These are phyloP conservation scores for Heliangelus exortis DNA, from an alignment of 2,797 vertebrate species.

Conservation along the genomic window DNA sequence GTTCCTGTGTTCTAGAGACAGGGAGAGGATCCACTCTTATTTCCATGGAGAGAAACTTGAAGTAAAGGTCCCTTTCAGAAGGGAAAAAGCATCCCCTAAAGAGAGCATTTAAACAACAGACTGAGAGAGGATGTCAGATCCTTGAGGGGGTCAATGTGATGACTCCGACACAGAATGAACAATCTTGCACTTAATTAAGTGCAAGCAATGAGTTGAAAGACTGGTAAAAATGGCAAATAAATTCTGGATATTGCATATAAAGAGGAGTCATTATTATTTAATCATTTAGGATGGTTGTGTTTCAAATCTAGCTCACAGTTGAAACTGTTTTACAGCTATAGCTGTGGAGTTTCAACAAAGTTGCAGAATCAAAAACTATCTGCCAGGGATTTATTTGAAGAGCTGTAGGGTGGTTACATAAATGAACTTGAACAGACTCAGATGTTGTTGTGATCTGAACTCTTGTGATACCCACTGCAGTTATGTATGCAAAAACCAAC, in stretches of 20 bases:
- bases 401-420: neutral
- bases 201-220: conserved; percentile 43
- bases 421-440: conserved; percentile 27
- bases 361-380: neutral
- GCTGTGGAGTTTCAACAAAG: conserved; percentile 32
- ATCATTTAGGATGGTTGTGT: conserved; percentile 46
- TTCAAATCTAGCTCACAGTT: conserved; percentile 61
- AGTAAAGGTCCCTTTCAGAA: conserved; percentile 46
- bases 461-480: neutral
- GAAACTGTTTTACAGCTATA: conserved; percentile 55
- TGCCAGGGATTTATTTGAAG: conserved; percentile 50
- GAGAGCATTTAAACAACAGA: neutral
- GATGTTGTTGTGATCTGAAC: conserved; percentile 10
- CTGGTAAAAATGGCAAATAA: conserved; percentile 63
- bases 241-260: conserved; percentile 57
- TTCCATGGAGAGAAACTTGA: conserved; percentile 38
- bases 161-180: conserved; percentile 10
- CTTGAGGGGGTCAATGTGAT: neutral
- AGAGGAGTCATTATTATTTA: conserved; percentile 48
- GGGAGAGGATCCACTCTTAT: conserved; percentile 22
- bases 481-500: neutral
- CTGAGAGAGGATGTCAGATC: neutral
- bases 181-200: conserved; percentile 29
- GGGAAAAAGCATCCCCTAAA: neutral
- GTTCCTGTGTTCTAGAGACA: neutral